Percentiles rank a stretch among this genome's conserved stretches.
Conservation (phyloP, 2,113 vertebrate genomes). For the Terrapene triunguis region DNA sequence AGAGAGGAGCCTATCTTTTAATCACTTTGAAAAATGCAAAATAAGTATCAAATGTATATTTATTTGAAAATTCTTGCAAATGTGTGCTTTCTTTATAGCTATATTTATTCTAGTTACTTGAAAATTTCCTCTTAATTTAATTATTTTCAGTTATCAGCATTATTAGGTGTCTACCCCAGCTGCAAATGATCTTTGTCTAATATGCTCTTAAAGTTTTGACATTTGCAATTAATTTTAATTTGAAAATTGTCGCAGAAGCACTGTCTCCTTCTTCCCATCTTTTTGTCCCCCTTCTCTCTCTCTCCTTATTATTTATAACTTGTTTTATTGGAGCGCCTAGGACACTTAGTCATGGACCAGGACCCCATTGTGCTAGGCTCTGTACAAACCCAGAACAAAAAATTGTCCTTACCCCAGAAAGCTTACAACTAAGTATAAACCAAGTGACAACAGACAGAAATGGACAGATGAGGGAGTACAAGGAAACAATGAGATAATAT, state of each 20-base stretch:
- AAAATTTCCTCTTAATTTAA: neutral
- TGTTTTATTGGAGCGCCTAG: neutral
- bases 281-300: neutral
- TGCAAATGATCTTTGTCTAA: neutral
- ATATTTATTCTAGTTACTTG: neutral
- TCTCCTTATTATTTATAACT: neutral
- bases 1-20: neutral
- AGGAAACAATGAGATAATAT: neutral
- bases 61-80: neutral
- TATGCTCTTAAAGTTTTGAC: neutral
- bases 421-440: neutral
- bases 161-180: neutral
- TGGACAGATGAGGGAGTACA: neutral
- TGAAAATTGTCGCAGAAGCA: neutral
- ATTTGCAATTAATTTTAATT: neutral
- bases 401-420: neutral
- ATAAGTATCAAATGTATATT: neutral
- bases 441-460: neutral
- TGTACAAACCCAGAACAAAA: neutral
- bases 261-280: neutral
- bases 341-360: neutral
- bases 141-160: neutral
- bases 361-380: neutral
- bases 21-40: slow-evolving; percentile 8
- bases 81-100: neutral